Percentiles rank a stretch among this genome's conserved stretches.
Evolutionary conservation across 2,113 vertebrate species (phyloP).

Genomic region (Pao palembangensis): DNA sequence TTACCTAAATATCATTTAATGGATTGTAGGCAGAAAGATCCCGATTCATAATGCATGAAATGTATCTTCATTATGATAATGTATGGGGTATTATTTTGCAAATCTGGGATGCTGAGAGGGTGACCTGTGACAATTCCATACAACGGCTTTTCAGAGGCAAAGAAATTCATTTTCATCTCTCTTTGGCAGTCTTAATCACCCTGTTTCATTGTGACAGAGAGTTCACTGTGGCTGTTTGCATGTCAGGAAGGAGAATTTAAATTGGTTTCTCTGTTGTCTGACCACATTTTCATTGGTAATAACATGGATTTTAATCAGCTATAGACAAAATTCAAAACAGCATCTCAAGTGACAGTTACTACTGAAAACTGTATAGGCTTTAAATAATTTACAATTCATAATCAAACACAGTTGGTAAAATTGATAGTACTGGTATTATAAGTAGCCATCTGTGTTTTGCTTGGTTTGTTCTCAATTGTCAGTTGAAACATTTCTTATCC

Average conservation of each 20-base stretch:
- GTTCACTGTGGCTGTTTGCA: conserved; percentile 69
- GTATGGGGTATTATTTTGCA: conserved; percentile 75
- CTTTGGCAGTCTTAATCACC: conserved; percentile 75
- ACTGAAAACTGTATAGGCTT: conserved; percentile 13
- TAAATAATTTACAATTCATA: conserved; percentile 14
- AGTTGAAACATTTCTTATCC: conserved; percentile 45
- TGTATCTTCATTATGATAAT: conserved; percentile 79
- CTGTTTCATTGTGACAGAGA: conserved; percentile 74
- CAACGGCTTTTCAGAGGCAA: conserved; percentile 62
- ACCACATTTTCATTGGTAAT: conserved; percentile 7
- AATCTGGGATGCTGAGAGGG: conserved; percentile 55
- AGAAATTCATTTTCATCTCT: conserved; percentile 82
- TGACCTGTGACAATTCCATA: conserved; percentile 76
- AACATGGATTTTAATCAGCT: conserved; percentile 19
- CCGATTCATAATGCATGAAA: conserved; percentile 73
- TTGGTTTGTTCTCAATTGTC: conserved; percentile 43
- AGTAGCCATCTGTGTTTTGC: conserved; percentile 59
- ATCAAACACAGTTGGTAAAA: conserved; percentile 32
- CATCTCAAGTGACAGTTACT: not conserved
- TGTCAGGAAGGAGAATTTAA: conserved; percentile 38
- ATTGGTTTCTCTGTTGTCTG: conserved; percentile 29
- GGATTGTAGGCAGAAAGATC: conserved; percentile 73
- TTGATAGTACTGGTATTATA: conserved; percentile 50
- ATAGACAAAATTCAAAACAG: conserved; percentile 20
- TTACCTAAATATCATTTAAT: conserved; percentile 64